Evolutionary conservation across 30 jellyfish, hydroid and myxozoan genomes (phyloP), one percentile per base, ranked within the genome.

Genomic region (Turritopsis rubra): DNA sequence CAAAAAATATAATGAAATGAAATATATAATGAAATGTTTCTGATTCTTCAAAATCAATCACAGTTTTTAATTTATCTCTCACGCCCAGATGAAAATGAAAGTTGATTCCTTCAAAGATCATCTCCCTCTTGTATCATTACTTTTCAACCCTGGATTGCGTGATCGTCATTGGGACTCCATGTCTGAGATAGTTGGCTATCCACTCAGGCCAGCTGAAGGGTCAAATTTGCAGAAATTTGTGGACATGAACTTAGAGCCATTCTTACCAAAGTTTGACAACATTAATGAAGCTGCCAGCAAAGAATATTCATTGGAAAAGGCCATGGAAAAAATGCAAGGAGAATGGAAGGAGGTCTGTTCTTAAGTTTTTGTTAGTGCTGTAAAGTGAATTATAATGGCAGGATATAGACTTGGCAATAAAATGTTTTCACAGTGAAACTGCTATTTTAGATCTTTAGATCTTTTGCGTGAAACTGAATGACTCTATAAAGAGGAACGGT

Each of bases 91-190:
- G 95, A 94, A 94, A 76, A 75, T 75, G 31, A 88, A 84, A 72
- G 99, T 94, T 22, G 99, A 94, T 53, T 95, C 96, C 53, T 94
- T 94, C 92, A 94, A 94, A 73, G 99, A 94, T 66, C 96, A 94
- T 75, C 83, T 94, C 20, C 99, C 99, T 4, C 90, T 94, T 18
- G 97, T 94, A 19, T 81, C 88, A 18, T 90, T 94, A 29, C 81
- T 94, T 23, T 94, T 94, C 85, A 94, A 94, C 82, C 99, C 99
- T 54, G 99, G 99, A 21, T 84, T 94, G 31, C 86, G 99, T 21
- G 99, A 94, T 53, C 99, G 99, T 21, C 99, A 94, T 83, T 94
- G 99, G 99, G 99, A 94, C n/a, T 31, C 88, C 66, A 94, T 94
- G 97, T 94, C 99, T 8, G 99, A 94, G 85, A 89, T 94, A 20